Evolutionary conservation across 2,113 vertebrate species (phyloP).

Genomic region (Hirundichthys speculiger): DNA sequence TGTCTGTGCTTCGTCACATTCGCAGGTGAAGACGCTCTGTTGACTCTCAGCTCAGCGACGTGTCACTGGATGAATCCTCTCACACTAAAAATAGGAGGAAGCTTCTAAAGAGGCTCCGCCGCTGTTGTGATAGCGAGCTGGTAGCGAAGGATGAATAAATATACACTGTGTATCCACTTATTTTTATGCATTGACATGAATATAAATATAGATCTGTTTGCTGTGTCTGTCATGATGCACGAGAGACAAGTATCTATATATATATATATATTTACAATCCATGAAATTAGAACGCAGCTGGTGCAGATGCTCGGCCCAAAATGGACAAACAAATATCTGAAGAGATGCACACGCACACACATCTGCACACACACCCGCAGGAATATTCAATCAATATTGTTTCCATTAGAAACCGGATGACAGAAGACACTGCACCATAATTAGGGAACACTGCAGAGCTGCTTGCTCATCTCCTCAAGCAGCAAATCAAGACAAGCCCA

Average conservation of each 20-base stretch:
- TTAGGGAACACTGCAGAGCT: constrained; percentile 56
- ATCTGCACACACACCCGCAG: constrained; percentile 10
- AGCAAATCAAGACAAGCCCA: constrained; percentile 39
- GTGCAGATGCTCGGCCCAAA: constrained; percentile 7
- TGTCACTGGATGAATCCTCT: constrained; percentile 37
- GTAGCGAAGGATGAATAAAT: constrained; percentile 32
- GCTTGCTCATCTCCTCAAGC: constrained; percentile 50
- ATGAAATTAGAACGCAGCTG: too few relatives aligned
- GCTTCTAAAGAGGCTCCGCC: constrained; percentile 32
- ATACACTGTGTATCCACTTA: constrained; percentile 13
- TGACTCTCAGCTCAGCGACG: constrained; percentile 44
- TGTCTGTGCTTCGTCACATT: constrained; percentile 20
- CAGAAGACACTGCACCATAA: constrained; percentile 61
- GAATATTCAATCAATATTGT: constrained; percentile 72
- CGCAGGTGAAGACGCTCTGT: constrained; percentile 33
- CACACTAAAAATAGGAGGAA: constrained; percentile 52
- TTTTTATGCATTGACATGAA: constrained; percentile 4
- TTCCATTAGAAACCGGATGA: constrained; percentile 62
- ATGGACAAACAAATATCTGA: constrained; percentile 29
- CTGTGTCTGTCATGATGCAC: constrained; percentile 13
- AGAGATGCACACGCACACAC: background rate
- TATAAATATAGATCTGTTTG: background rate
- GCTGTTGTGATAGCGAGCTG: constrained; percentile 11
- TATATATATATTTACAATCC: too few relatives aligned
- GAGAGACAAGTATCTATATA: constrained; percentile 26